Percentiles rank a stretch among this genome's conserved stretches.
Conservation (phyloP, 1,140 invertebrate species). For the Asbolus verrucosus region DNA sequence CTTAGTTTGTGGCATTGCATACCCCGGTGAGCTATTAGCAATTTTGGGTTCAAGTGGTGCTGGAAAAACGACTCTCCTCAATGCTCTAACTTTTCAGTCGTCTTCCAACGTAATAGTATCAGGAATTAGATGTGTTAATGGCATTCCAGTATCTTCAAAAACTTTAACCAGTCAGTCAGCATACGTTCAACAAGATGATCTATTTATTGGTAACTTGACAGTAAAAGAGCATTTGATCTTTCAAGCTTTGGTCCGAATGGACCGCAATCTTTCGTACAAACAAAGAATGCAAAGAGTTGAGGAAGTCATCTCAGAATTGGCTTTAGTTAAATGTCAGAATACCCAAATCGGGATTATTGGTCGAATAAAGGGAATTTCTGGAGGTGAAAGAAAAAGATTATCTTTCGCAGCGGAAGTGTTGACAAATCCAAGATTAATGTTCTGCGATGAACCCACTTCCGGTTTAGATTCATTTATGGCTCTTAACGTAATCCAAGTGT, state of each 20-base stretch:
- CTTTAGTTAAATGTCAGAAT: slow-evolving; percentile 86
- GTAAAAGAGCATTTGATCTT: slow-evolving; percentile 84
- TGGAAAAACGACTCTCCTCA: slow-evolving; percentile 95
- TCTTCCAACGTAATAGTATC: slow-evolving; percentile 75
- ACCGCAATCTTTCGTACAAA: slow-evolving; percentile 78
- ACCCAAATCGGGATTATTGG: slow-evolving; percentile 90
- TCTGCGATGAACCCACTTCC: slow-evolving; percentile 97
- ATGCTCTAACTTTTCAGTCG: slow-evolving; percentile 87
- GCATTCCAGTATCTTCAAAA: slow-evolving; percentile 74
- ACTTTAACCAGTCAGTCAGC: slow-evolving; percentile 84
- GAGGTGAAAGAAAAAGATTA: slow-evolving; percentile 95
- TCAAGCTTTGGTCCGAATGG: slow-evolving; percentile 93
- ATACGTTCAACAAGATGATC: slow-evolving; percentile 95
- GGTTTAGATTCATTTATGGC: slow-evolving; percentile 89
- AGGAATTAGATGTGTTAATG: slow-evolving; percentile 80
- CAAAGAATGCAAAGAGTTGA: slow-evolving; percentile 87
- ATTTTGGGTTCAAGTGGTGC: slow-evolving; percentile 96
- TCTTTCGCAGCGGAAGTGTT: slow-evolving; percentile 96
- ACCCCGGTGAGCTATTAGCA: slow-evolving; percentile 90
- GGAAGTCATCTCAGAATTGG: slow-evolving; percentile 90
- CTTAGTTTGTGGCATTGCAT: slow-evolving; percentile 86
- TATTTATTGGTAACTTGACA: slow-evolving; percentile 93
- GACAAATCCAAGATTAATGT: slow-evolving; percentile 94
- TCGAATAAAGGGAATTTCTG: slow-evolving; percentile 91
- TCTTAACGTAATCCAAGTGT: slow-evolving; percentile 87